phyloP scores from a whole-genome alignment of 1,140 invertebrate genomes.

The Drosophila seguyi region DNA sequence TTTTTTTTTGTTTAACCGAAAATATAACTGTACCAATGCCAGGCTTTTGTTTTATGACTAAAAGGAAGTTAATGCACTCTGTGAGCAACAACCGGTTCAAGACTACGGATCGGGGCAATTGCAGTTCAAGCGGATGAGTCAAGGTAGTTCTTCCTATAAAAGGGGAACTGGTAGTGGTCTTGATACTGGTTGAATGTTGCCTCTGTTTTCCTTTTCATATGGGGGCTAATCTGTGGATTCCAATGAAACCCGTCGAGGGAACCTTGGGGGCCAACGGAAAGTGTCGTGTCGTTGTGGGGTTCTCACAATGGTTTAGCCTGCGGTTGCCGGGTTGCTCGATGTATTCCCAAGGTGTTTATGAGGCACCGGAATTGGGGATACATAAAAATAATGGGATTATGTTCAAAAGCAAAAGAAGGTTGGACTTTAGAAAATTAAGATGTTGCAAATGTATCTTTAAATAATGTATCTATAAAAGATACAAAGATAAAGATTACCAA shows the following conservation, averaged over 20 bases:
- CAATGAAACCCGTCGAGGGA: slow-evolving; percentile 3
- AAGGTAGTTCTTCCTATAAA: slow-evolving; percentile 54
- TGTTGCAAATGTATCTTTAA: neutral
- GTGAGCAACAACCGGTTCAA: slow-evolving; percentile 54
- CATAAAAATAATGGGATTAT: neutral
- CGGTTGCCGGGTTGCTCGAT: neutral
- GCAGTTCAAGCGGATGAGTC: slow-evolving; percentile 71
- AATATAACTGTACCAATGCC: slow-evolving; percentile 80
- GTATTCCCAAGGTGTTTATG: slow-evolving; percentile 16
- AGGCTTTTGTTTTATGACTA: slow-evolving; percentile 62
- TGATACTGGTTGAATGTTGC: no score
- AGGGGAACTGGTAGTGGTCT: slow-evolving; percentile 26
- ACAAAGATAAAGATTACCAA: no score
- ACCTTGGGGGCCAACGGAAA: slow-evolving; percentile 32
- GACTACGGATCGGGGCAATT: slow-evolving; percentile 6
- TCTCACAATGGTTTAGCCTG: slow-evolving; percentile 5
- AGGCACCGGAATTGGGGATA: slow-evolving; percentile 1
- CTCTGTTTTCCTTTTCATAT: slow-evolving; percentile 2
- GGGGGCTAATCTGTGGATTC: slow-evolving; percentile 21
- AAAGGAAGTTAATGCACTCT: slow-evolving; percentile 79
- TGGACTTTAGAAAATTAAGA: neutral
- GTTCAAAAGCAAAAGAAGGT: neutral
- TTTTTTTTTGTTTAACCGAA: slow-evolving; percentile 29
- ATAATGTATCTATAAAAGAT: neutral
- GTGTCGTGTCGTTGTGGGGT: slow-evolving; percentile 12